Conservation (phyloP, 2,113 vertebrate genomes). For the Grammomys surdaster region DNA sequence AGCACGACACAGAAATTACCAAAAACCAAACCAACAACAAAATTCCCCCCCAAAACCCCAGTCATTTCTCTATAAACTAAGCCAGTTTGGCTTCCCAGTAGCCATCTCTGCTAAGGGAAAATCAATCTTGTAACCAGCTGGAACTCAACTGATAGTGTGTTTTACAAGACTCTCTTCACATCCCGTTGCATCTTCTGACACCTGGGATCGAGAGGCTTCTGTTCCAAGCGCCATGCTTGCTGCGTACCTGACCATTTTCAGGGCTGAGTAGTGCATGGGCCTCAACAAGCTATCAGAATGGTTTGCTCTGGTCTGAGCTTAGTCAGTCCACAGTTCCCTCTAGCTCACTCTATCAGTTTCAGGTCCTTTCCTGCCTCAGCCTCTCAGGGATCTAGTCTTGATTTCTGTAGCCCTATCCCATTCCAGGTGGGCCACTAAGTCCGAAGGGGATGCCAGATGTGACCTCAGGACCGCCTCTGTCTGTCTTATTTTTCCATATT, state of each 20-base stretch:
- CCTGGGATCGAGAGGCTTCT: not conserved
- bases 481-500: not conserved
- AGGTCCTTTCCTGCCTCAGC: not conserved
- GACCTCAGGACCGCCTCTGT: not conserved
- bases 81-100: constrained; percentile 6
- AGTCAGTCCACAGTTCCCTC: not conserved
- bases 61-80: constrained; percentile 50
- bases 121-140: not conserved
- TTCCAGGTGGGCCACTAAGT: not conserved
- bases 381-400: not conserved
- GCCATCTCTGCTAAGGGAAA: not conserved
- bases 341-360: not conserved
- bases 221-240: not conserved
- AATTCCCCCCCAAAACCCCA: not conserved
- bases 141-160: not conserved
- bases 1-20: constrained; percentile 46
- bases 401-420: not conserved
- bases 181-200: not conserved
- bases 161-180: not conserved
- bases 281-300: not conserved
- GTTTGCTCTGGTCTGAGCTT: no score
- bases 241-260: not conserved
- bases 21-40: constrained; percentile 2
- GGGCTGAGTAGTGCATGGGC: not conserved
- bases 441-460: not conserved